phyloP scores from a whole-genome alignment of 2,113 vertebrate species.

The Gymnocephalus cernua region DNA sequence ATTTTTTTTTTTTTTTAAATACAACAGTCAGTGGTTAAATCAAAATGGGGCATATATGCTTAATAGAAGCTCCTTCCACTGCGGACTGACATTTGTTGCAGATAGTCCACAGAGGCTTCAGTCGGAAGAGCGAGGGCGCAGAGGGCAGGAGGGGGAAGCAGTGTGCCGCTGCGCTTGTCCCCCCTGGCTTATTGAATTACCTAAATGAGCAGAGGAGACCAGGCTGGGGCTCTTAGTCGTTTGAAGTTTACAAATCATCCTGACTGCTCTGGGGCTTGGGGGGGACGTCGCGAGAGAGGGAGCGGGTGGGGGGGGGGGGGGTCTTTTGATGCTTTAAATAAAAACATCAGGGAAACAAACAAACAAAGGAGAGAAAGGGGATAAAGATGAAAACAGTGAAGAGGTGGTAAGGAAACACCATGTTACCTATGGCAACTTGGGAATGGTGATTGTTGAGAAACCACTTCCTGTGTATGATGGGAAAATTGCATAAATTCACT shows the following conservation, averaged over 20 bases:
- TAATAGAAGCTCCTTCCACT: constrained; percentile 45
- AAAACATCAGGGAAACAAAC: constrained; percentile 86
- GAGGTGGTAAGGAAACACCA: constrained; percentile 75
- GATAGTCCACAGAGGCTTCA: constrained; percentile 75
- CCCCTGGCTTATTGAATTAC: constrained; percentile 85
- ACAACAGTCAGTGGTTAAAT: not conserved
- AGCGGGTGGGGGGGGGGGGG: constrained; percentile 43
- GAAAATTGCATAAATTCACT: constrained; percentile 64
- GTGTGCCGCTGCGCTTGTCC: constrained; percentile 72
- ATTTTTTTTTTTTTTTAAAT: not conserved
- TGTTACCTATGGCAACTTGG: constrained; percentile 70
- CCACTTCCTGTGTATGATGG: constrained; percentile 79
- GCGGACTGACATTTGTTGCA: constrained; percentile 76
- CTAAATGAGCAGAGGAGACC: constrained; percentile 84
- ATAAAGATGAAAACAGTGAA: constrained; percentile 60
- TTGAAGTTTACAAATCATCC: constrained; percentile 86
- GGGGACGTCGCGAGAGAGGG: constrained; percentile 58
- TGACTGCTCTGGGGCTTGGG: constrained; percentile 80
- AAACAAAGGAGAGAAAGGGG: constrained; percentile 75
- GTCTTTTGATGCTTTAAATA: constrained; percentile 86
- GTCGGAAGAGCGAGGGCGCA: constrained; percentile 74
- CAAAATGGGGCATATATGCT: constrained; percentile 7
- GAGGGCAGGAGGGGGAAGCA: constrained; percentile 70
- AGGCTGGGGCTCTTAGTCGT: constrained; percentile 78
- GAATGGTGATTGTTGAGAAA: constrained; percentile 71